These are phyloP conservation scores for Eurypyga helias DNA, from an alignment of 2,113 vertebrate species.

Conservation along the genomic window DNA sequence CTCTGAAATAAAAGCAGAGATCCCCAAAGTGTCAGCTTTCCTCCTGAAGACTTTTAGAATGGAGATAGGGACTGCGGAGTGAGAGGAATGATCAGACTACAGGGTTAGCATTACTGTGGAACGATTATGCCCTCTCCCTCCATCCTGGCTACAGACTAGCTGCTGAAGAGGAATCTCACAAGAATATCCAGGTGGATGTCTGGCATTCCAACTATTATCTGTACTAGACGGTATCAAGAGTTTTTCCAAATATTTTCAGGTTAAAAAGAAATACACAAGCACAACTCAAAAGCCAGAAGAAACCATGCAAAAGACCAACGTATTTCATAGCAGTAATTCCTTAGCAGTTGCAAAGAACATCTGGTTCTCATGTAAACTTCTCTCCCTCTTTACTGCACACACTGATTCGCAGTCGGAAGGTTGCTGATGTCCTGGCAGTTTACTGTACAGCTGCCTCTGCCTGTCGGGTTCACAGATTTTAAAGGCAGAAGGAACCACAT, in stretches of 20 bases:
- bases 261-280: background rate
- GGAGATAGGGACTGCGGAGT: conserved; percentile 26
- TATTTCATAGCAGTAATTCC: background rate
- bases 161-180: background rate
- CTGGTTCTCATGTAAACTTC: background rate
- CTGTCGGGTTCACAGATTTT: background rate
- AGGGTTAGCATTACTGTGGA: background rate
- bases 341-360: background rate
- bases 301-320: background rate
- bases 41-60: conserved; percentile 64
- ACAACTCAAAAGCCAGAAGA: background rate
- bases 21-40: conserved; percentile 26
- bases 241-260: background rate
- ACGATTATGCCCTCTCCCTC: background rate
- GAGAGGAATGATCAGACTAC: conserved; percentile 36
- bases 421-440: background rate
- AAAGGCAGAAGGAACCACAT: background rate
- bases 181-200: background rate
- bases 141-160: background rate
- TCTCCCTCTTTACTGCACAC: background rate
- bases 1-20: conserved; percentile 60
- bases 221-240: background rate
- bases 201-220: background rate
- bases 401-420: fast-evolving
- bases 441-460: background rate